phyloP scores from a whole-genome alignment of 2,888 invertebrate genomes.

The Nymphalis c-album region DNA sequence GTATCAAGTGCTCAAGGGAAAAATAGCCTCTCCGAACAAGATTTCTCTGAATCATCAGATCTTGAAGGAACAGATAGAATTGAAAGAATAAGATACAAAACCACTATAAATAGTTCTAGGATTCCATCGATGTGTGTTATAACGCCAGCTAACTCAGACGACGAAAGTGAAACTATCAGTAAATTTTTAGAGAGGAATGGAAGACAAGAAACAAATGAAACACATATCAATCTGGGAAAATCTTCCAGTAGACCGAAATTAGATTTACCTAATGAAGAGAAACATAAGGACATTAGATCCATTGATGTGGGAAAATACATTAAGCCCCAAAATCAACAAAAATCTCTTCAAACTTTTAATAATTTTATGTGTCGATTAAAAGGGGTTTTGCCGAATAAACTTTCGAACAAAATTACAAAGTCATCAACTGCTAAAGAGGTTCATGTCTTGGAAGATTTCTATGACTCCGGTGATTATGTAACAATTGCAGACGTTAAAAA shows the following conservation, averaged over 20 bases:
- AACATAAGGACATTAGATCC: constrained; percentile 55
- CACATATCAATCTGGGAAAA: constrained; percentile 51
- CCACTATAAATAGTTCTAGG: constrained; percentile 91
- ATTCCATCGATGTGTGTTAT: constrained; percentile 97
- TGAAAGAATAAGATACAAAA: constrained; percentile 92
- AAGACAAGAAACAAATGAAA: constrained; percentile 47
- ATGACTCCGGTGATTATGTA: constrained; percentile 90
- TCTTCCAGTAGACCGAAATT: constrained; percentile 64
- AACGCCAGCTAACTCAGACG: constrained; percentile 93
- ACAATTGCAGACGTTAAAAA: constrained; percentile 91
- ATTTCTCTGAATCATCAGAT: constrained; percentile 93
- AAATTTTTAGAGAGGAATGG: constrained; percentile 56
- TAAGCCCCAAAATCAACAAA: constrained; percentile 59
- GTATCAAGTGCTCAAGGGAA: constrained; percentile 87
- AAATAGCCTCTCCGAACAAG: constrained; percentile 88
- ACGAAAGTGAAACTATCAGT: constrained; percentile 84
- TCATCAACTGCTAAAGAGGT: constrained; percentile 74
- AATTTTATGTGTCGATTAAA: constrained; percentile 87
- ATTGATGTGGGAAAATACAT: constrained; percentile 42
- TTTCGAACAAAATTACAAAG: constrained; percentile 67
- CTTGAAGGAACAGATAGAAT: constrained; percentile 93
- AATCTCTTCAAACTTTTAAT: constrained; percentile 83
- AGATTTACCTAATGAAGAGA: constrained; percentile 66
- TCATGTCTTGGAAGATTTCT: constrained; percentile 70
- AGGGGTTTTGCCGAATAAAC: constrained; percentile 81